Conservation (phyloP, 2,797 vertebrate genomes). For the Thripadectes ignobilis region DNA sequence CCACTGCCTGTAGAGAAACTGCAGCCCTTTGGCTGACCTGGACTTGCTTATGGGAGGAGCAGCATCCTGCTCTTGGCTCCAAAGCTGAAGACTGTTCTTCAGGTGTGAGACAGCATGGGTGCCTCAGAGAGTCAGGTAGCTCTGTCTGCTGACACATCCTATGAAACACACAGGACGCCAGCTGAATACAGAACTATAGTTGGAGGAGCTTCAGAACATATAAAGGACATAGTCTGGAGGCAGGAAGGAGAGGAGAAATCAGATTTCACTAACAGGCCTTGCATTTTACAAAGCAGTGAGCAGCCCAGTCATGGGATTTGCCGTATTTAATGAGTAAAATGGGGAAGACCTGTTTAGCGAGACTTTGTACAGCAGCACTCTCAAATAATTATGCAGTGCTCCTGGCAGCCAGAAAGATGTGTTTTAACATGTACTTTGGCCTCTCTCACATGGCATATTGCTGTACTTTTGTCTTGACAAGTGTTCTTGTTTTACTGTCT, state of each 20-base stretch:
- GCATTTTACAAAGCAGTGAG: background rate
- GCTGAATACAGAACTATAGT: background rate
- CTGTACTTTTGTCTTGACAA: constrained; percentile 30
- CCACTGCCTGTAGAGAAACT: background rate
- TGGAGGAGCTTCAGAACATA: background rate
- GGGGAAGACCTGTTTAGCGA: constrained; percentile 8
- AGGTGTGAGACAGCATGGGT: background rate
- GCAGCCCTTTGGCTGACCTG: background rate
- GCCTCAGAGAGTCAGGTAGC: background rate
- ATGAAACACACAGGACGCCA: background rate
- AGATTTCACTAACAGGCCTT: background rate
- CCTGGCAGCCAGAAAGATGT: constrained; percentile 15
- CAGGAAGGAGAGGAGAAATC: background rate
- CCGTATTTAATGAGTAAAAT: background rate
- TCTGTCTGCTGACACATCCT: background rate
- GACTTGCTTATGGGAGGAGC: background rate
- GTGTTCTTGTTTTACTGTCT: background rate
- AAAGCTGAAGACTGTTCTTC: background rate
- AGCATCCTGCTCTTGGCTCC: background rate
- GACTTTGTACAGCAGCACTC: background rate
- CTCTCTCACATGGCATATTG: background rate
- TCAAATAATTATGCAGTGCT: constrained; percentile 12
- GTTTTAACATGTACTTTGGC: constrained; percentile 41
- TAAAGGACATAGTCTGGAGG: background rate
- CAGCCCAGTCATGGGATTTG: background rate